These are phyloP conservation scores for Triops cancriformis DNA, from an alignment of 1,140 invertebrate genomes.

Conservation along the genomic window DNA sequence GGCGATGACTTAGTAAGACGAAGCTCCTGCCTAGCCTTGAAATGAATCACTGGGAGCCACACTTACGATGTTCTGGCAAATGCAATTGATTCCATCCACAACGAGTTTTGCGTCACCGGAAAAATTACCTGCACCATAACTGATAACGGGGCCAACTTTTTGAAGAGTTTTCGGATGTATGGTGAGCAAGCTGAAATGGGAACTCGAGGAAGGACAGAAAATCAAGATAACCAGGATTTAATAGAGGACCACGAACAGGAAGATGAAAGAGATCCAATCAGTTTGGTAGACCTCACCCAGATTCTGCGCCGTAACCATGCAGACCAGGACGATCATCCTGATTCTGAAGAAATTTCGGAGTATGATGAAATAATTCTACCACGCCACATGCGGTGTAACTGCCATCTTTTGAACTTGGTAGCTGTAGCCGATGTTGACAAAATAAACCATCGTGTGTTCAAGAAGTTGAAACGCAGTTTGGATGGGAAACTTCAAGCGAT, in stretches of 20 bases:
- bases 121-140: conserved; percentile 16
- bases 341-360: background rate
- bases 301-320: background rate
- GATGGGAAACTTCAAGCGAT: too few relatives aligned
- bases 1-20: background rate
- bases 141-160: background rate
- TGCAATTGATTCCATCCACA: background rate
- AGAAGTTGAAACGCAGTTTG: too few relatives aligned
- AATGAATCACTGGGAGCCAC: background rate
- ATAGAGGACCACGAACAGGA: background rate
- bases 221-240: background rate
- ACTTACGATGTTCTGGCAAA: conserved; percentile 21
- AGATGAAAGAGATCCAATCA: background rate
- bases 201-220: background rate
- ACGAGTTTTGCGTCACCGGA: background rate
- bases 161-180: conserved; percentile 13
- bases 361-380: background rate
- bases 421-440: too few relatives aligned
- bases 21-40: conserved; percentile 14
- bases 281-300: background rate
- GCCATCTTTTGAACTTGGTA: too few relatives aligned
- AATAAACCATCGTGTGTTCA: too few relatives aligned
- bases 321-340: background rate
- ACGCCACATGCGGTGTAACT: background rate
- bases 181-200: background rate